Base-by-base conservation (phyloP, 1,140 invertebrate species). In the Zeugodacus cucurbitae region DNA sequence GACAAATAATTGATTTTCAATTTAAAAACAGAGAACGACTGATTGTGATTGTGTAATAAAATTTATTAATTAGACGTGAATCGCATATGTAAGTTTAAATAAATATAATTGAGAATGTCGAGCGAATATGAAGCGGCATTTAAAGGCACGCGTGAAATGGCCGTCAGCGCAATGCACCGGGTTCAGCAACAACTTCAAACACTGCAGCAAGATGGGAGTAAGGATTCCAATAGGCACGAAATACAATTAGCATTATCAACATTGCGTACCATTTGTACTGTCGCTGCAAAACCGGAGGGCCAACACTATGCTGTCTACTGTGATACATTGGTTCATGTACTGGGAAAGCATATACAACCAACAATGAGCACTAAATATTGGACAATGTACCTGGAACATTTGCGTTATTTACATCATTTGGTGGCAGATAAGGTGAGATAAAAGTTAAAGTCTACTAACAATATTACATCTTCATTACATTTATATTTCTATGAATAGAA, bases 371-470 rank as follows among this genome's bases (percentile, higher is more conserved):
- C 37, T 17, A 87, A 88, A 74, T 88, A 88, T 86, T 88, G 88
- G 88, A 41, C 88, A 34, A 34, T 70, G 32, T 88, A 88, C 58
- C 48, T 87, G 10, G 86, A 88, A 58, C 67, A 86, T 58, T 41
- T 87, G 14, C 64, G 88, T 34, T 88, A 88, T 85, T 87, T 88
- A 10, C 88, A 88, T 59, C 70, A 87, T 57, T 26, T 78, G 14
- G 2, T 88, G 3, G 86, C 37, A 17, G 54, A 70, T n/a, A 88
- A 87, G 88, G 88, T 88, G n/a, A 86, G 41, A 44, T 7, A 3
- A 70, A 54, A 26, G 11, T 14, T 8, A 10, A 44, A 44, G 20
- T 62, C 32, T 87, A 14, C 20, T 34, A 32, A 10, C 3, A 29
- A 70, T n/a, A n/a, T n/a, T n/a, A 85, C 4, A 58, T 6, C 20